A percentile compares a stretch with the other conserved stretches of the same genome.
Evolutionary conservation across 2,113 vertebrate genomes (phyloP).

Genomic region (Elephas maximus): DNA sequence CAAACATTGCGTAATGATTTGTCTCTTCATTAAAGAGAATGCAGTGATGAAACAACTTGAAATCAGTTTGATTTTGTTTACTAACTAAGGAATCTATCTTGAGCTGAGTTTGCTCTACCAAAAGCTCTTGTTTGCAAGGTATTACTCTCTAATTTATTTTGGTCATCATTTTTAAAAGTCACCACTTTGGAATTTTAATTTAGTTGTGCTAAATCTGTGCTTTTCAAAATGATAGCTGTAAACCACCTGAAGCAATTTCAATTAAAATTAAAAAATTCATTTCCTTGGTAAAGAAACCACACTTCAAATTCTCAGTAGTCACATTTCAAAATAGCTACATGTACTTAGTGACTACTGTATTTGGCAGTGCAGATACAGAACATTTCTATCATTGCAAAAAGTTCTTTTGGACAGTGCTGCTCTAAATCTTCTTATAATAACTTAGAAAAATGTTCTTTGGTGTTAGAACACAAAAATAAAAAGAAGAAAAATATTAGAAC

Average conservation of each 20-base stretch:
- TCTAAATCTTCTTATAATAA: neutral
- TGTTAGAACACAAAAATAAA: slow-evolving; percentile 8
- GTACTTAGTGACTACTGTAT: neutral
- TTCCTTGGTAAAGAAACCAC: neutral
- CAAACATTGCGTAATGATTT: neutral
- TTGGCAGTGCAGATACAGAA: neutral
- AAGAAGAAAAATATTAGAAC: neutral
- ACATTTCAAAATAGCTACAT: neutral
- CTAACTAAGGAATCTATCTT: slow-evolving; percentile 38
- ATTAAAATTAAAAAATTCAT: slow-evolving; percentile 6
- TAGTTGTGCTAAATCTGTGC: slow-evolving; percentile 47
- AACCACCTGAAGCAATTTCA: neutral
- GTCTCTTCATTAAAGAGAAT: neutral
- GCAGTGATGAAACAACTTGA: neutral
- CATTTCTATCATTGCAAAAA: neutral
- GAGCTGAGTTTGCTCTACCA: slow-evolving; percentile 66
- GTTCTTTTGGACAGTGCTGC: neutral
- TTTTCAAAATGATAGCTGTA: neutral
- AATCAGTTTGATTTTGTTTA: slow-evolving; percentile 47
- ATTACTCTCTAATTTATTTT: slow-evolving; percentile 39
- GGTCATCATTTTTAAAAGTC: slow-evolving; percentile 35
- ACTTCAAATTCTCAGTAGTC: neutral
- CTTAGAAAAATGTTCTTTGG: neutral
- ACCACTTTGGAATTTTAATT: slow-evolving; percentile 46
- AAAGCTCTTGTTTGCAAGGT: slow-evolving; percentile 17